These are phyloP conservation scores for Choristoneura fumiferana DNA, from an alignment of 1,140 invertebrate genomes.

Conservation along the genomic window DNA sequence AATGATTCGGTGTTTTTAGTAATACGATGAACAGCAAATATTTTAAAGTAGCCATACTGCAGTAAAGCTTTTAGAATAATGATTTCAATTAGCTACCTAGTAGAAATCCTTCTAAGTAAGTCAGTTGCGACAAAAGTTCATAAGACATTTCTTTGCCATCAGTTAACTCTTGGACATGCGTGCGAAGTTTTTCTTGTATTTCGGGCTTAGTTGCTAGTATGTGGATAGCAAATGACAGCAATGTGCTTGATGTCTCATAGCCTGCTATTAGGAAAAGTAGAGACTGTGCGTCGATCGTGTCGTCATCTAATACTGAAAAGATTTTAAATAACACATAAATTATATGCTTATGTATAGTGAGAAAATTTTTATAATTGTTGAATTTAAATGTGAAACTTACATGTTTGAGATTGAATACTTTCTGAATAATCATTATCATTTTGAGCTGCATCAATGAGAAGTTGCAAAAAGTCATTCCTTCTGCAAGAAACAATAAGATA, in stretches of 20 bases:
- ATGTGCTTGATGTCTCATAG: slow-evolving; percentile 74
- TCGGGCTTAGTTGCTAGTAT: slow-evolving; percentile 81
- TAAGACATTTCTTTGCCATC: slow-evolving; percentile 77
- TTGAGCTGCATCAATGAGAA: slow-evolving; percentile 56
- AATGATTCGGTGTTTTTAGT: no score
- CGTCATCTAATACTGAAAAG: slow-evolving; percentile 64
- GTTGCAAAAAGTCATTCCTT: slow-evolving; percentile 63
- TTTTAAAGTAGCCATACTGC: no score
- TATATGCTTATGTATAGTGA: no score
- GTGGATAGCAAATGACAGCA: slow-evolving; percentile 79
- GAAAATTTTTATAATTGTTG: neutral
- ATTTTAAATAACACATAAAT: neutral
- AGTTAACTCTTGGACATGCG: slow-evolving; percentile 79
- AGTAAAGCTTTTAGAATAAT: no score
- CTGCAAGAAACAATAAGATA: slow-evolving; percentile 33
- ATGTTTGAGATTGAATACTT: slow-evolving; percentile 32
- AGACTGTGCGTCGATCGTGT: slow-evolving; percentile 67
- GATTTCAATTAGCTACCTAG: slow-evolving; percentile 42
- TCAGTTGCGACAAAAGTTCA: slow-evolving; percentile 77
- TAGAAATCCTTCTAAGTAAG: slow-evolving; percentile 79
- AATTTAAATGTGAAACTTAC: slow-evolving; percentile 26
- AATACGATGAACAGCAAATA: no score
- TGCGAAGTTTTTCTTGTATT: slow-evolving; percentile 79
- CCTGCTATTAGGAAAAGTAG: slow-evolving; percentile 75
- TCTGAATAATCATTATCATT: slow-evolving; percentile 48